These are phyloP conservation scores for Iguana delicatissima DNA, from an alignment of 2,797 vertebrate genomes.

Conservation along the genomic window DNA sequence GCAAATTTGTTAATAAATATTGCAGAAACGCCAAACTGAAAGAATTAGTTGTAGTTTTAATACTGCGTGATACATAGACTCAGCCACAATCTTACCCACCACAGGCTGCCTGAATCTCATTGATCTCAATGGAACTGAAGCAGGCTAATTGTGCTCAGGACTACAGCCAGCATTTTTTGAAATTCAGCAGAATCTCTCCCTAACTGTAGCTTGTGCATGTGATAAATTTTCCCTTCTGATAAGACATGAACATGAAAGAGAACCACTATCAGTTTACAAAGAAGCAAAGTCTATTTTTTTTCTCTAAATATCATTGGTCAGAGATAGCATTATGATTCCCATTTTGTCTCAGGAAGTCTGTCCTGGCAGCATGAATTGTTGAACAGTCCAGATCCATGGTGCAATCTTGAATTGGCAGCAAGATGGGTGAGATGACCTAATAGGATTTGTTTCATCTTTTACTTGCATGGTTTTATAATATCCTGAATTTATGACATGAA, in stretches of 20 bases:
- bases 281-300: constrained; percentile 29
- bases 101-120: neutral
- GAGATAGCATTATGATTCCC: constrained; percentile 31
- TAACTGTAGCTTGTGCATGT: constrained; percentile 41
- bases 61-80: constrained; percentile 45
- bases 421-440: constrained; percentile 47
- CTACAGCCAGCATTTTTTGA: constrained; percentile 54
- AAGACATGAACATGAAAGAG: constrained; percentile 65
- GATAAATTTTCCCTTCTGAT: constrained; percentile 49
- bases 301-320: constrained; percentile 29
- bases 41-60: neutral
- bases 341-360: constrained; percentile 9
- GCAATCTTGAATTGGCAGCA: constrained; percentile 15
- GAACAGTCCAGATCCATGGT: neutral
- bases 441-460: constrained; percentile 44
- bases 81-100: neutral
- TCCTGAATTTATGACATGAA: neutral
- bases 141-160: neutral
- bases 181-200: constrained; percentile 59
- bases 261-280: constrained; percentile 56
- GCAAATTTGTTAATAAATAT: neutral
- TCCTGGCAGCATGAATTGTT: neutral
- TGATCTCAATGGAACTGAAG: neutral
- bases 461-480: constrained; percentile 8
- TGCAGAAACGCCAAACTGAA: fast-evolving